Percentiles rank a stretch among this genome's conserved stretches.
phyloP scores from a whole-genome alignment of 2,113 vertebrate genomes.

The Callochromis pleurospilus region DNA sequence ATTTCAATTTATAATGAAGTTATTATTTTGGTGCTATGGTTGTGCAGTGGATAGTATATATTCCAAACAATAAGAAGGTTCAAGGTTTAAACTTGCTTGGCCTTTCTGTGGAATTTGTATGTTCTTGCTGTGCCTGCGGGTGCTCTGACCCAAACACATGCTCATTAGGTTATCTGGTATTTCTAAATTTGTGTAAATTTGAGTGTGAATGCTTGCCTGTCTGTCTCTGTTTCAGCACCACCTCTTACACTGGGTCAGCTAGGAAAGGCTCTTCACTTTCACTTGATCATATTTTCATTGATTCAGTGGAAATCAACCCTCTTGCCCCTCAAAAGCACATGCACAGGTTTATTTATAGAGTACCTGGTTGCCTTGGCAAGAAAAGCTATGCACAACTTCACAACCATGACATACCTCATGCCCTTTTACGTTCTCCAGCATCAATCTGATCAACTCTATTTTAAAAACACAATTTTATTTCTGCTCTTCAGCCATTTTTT shows the following conservation, averaged over 20 bases:
- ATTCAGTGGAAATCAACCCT: constrained; percentile 7
- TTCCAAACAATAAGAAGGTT: neutral
- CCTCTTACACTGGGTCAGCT: neutral
- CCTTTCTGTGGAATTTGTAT: neutral
- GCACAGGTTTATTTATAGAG: constrained; percentile 8
- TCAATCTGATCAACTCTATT: neutral
- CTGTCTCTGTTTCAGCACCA: neutral
- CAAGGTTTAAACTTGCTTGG: neutral
- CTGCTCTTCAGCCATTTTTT: neutral
- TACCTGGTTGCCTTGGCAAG: neutral
- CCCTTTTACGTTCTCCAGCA: neutral
- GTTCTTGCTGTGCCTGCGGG: neutral
- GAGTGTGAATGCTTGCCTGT: neutral
- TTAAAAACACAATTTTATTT: neutral
- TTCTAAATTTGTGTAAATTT: neutral
- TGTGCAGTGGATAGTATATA: neutral
- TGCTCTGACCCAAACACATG: neutral
- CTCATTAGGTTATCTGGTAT: neutral
- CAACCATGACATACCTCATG: neutral
- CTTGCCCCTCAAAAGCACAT: neutral
- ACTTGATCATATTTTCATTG: constrained; percentile 31
- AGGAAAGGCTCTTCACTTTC: neutral
- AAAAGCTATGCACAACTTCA: neutral
- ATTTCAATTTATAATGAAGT: neutral
- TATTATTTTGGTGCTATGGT: neutral